Base-by-base conservation (phyloP, 2,888 invertebrate species). In the Gonocerus acuteangulatus region DNA sequence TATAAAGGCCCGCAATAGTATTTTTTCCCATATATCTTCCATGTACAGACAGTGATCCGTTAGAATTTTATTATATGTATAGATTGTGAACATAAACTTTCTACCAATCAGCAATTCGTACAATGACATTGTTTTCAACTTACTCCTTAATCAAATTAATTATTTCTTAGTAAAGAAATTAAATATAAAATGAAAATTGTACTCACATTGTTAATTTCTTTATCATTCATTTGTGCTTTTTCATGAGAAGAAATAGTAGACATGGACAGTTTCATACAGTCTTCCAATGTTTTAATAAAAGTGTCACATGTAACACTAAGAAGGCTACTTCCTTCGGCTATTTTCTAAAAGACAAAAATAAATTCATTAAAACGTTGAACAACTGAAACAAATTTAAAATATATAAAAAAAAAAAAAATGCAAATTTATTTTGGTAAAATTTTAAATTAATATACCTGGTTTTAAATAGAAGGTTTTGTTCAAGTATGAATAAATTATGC, bases 251-350 rank as follows among this genome's bases (percentile, higher is more conserved):
- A 62, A 19, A 60, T 59, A 27, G 48, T 23, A 44, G 57, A 61
- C 13, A 63, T 64, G 16, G 62, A 62, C 54, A 69, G 51, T 39
- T 67, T 62, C 66, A 89, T 85, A 69, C 87, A 87, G 68, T 88
- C 88, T 74, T 89, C 89, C 68, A 89, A 76, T 19, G 88, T 87
- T 72, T 83, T 80, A 67, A 89, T 87, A 73, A 89, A 89, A 32
- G 87, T 87, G 75, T 89, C 89, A 78, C 89, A 89, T 56, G 89
- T 89, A 44, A 85, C 85, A 63, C 83, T 82, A 36, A 89, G 74
- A 66, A 88, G 77, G 71, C 82, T 82, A 9, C 87, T 84, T 2
- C 84, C 84, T 73, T 88, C 87, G 70, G 83, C 80, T 71, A 86
- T 78, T 78, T 81, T 82, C 84, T 85, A 76, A 47, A 80, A 62